Evolutionary conservation across 2,888 invertebrate genomes (phyloP), one percentile per base, ranked within the genome.

Genomic region (Microplitis deprimator): DNA sequence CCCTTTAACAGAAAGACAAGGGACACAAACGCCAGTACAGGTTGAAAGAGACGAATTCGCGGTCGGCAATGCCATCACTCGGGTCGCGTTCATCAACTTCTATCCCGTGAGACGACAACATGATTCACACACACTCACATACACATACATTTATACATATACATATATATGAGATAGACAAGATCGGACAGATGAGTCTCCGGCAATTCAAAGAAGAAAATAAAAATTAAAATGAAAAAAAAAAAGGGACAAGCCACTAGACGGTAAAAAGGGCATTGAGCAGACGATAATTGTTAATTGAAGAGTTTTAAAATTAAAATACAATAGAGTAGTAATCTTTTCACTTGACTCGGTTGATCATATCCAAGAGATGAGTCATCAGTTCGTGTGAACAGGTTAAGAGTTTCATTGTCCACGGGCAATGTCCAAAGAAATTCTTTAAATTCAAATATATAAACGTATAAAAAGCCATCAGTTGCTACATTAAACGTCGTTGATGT

Each of bases 281-380:
- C 39, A 68, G 39, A 29, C 64, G 64, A 59, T 83, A 82, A 84
- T 80, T 82, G 82, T 78, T 85, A 83, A 87, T 85, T 85, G 84
- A 87, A 84, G 81, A 83, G 82, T 50, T 82, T 83, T 79, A 81
- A 85, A 86, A 87, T 85, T 82, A 84, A 83, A 84, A 85, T 85
- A 86, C 86, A 87, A 87, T 87, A 83, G 84, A 77, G 82, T 79
- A 84, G 84, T 83, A 82, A 81, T 82, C 82, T 68, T 20, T 39
- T 80, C 83, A 86, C 85, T 86, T 85, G 85, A 85, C 50, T 50
- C 50, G 50, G 50, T 13, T 50, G 50, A 50, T 50, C 10, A 50
- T 50, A 50, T 50, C 50, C 69, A 76, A 64, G 61, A 79, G 76
- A 75, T 68, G 78, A 81, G 76, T 73, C 71, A 77, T 17, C 64